Conservation (phyloP, 2,888 invertebrate genomes). For the Trisateles emortualis region DNA sequence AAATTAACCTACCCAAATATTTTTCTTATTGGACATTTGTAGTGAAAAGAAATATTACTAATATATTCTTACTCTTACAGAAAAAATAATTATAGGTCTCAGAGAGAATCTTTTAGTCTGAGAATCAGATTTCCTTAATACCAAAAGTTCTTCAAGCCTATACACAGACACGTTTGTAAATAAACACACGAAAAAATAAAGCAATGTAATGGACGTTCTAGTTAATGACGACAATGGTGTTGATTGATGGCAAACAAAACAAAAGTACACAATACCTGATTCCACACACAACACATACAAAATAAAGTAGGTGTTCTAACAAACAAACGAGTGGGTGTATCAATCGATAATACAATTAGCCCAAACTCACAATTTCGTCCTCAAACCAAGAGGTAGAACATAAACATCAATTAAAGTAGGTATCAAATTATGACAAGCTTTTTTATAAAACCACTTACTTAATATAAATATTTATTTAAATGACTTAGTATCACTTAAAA, state of each 20-base stretch:
- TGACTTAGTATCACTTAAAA: not conserved
- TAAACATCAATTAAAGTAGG: conserved; percentile 49
- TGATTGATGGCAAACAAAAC: conserved; percentile 58
- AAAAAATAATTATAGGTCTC: too few relatives aligned
- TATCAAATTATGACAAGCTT: conserved; percentile 36
- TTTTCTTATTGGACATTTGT: too few relatives aligned
- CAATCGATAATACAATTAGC: conserved; percentile 43
- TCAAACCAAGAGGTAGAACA: conserved; percentile 26
- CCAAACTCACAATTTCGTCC: conserved; percentile 31
- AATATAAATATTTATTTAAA: conserved; percentile 4
- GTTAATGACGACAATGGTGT: conserved; percentile 51
- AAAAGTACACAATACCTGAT: conserved; percentile 48
- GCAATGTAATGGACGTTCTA: conserved; percentile 50
- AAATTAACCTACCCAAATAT: too few relatives aligned
- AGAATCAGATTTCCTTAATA: too few relatives aligned
- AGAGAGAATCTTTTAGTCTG: too few relatives aligned
- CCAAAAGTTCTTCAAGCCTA: too few relatives aligned
- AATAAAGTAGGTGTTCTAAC: conserved; percentile 14
- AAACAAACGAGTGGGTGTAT: conserved; percentile 22
- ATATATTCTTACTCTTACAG: too few relatives aligned
- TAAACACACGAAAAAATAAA: conserved; percentile 26
- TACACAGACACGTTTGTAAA: not conserved
- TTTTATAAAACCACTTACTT: conserved; percentile 17
- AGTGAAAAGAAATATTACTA: too few relatives aligned
- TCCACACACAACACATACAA: conserved; percentile 21